Evolutionary conservation across 1,140 invertebrate species (phyloP), one percentile per base, ranked within the genome.

Genomic region (Drosophila tristis): DNA sequence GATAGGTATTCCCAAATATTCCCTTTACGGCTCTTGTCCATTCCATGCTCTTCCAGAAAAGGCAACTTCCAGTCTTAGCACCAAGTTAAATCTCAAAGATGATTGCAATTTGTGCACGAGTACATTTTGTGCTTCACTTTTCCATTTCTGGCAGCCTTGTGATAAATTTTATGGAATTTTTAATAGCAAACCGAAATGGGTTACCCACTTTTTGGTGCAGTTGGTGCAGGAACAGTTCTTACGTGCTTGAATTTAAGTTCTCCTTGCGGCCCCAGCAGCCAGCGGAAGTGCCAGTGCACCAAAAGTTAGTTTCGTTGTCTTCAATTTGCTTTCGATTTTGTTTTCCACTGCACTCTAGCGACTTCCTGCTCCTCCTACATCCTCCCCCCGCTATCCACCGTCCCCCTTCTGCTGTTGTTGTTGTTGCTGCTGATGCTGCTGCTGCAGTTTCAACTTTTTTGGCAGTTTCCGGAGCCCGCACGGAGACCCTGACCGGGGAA

Each of bases 261-360:
- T 51, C 45, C 62, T 57, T 51, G 47, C 11, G 15, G 25, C 8
- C 44, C 45, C 35, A 35, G 31, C 45, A 61, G 44, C 39, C 13
- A 45, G 54, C 76, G 75, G 81, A 80, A 86, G 64, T 56, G 64
- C 57, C 47, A 68, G 72, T 49, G 48, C 64, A 78, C 78, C 23
- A 51, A 66, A 81, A 86, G 67, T 67, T 85, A 67, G 58, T 48
- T 68, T 66, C 82, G 74, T 72, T 87, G 70, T 86, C 78, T 86
- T 86, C 82, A 86, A 87, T 86, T 86, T 87, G 82, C 82, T 86
- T 86, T 86, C 82, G 78, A 86, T 86, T 87, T 86, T 87, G 67
- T 78, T 85, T 86, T 86, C 45, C 48, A 8, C 75, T 74, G 54
- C 60, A 43, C 60, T 26, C 47, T 58, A 13, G 71, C 59, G 43